phyloP scores from a whole-genome alignment of 1,140 invertebrate species.

The Agraylea sexmaculata region DNA sequence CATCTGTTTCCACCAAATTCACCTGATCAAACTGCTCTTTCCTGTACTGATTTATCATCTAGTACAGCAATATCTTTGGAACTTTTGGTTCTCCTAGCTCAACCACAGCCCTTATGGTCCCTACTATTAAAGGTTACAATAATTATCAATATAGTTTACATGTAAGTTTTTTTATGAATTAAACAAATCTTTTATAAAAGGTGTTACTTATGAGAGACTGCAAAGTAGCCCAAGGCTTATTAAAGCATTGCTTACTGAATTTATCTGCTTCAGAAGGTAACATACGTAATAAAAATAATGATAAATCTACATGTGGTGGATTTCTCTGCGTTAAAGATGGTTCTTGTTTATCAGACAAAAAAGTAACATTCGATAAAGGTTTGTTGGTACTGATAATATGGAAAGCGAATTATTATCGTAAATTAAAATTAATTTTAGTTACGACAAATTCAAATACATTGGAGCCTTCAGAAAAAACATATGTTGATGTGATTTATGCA shows the following conservation, averaged over 20 bases:
- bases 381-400: no score
- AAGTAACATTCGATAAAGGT: conserved; percentile 18
- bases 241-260: conserved; percentile 29
- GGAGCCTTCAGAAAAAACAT: conserved; percentile 14
- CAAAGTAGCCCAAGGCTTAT: conserved; percentile 33
- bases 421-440: no score
- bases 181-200: conserved; percentile 25
- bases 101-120: conserved; percentile 63
- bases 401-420: no score
- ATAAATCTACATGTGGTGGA: conserved; percentile 33
- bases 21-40: conserved; percentile 33
- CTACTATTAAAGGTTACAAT: conserved; percentile 51
- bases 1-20: conserved; percentile 42
- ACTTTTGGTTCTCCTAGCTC: conserved; percentile 54
- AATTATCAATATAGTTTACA: conserved; percentile 4
- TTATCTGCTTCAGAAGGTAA: conserved; percentile 25
- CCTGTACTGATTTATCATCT: conserved; percentile 39
- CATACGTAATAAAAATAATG: conserved; percentile 11
- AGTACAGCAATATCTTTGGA: conserved; percentile 52
- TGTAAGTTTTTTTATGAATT: background rate
- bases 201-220: conserved; percentile 55
- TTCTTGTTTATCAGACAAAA: conserved; percentile 23
- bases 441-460: no score
- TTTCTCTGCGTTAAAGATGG: conserved; percentile 47
- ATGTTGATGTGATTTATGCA: conserved; percentile 37